Conservation (phyloP, 1,140 invertebrate species). For the Galendromus occidentalis region DNA sequence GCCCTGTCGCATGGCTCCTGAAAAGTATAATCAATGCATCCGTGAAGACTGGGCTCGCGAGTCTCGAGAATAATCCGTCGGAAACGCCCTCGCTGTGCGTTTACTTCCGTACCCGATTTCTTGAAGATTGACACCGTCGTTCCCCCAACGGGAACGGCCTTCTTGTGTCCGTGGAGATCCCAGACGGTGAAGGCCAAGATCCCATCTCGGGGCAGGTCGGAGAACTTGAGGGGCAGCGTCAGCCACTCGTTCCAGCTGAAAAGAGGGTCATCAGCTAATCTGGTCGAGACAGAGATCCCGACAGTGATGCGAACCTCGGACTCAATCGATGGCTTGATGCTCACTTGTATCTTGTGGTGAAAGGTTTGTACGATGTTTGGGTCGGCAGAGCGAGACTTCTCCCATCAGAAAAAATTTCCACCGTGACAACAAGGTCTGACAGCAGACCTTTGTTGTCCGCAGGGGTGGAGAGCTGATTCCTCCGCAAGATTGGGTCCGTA, state of each 20-base stretch:
- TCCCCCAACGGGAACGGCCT: slow-evolving; percentile 61
- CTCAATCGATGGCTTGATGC: slow-evolving; percentile 20
- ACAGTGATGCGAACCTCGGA: background rate
- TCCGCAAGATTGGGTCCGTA: slow-evolving; percentile 68
- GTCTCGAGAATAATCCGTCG: background rate
- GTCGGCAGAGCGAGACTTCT: slow-evolving; percentile 65
- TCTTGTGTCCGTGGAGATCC: slow-evolving; percentile 67
- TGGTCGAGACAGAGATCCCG: background rate
- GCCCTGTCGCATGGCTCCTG: slow-evolving; percentile 26
- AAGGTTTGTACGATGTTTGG: slow-evolving; percentile 76
- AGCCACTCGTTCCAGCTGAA: slow-evolving; percentile 95
- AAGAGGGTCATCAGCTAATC: slow-evolving; percentile 9
- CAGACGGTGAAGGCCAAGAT: slow-evolving; percentile 76
- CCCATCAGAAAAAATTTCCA: slow-evolving; percentile 66
- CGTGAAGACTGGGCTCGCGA: background rate
- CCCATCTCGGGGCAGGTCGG: slow-evolving; percentile 71
- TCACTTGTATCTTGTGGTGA: slow-evolving; percentile 78
- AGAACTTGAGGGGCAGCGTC: slow-evolving; percentile 67
- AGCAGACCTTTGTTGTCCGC: slow-evolving; percentile 39
- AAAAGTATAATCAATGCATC: slow-evolving; percentile 13
- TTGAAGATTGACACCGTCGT: slow-evolving; percentile 77
- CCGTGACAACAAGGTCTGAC: slow-evolving; percentile 65
- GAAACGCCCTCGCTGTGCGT: background rate
- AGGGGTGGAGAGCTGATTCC: slow-evolving; percentile 47
- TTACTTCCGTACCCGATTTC: slow-evolving; percentile 52